Conservation (phyloP, 2,888 invertebrate species). For the Amphipyra tragopoginis region DNA sequence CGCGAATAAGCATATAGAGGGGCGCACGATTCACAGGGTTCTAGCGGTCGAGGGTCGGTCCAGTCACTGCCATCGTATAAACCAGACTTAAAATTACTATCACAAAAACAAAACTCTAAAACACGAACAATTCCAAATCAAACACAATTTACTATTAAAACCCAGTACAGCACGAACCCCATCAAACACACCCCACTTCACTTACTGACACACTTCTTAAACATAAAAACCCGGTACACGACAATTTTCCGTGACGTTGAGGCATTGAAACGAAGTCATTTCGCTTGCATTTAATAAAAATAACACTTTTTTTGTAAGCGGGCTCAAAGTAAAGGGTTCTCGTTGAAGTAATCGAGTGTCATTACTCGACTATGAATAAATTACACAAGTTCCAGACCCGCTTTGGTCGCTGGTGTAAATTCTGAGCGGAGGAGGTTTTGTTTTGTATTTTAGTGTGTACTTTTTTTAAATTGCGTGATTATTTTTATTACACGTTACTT, state of each 20-base stretch:
- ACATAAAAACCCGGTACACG: conserved; percentile 52
- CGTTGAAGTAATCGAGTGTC: conserved; percentile 89
- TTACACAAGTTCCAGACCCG: conserved; percentile 81
- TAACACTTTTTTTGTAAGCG: conserved; percentile 80
- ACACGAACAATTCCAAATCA: neutral
- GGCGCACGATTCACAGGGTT: too few relatives aligned
- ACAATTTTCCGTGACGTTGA: conserved; percentile 55
- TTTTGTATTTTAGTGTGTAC: conserved; percentile 6
- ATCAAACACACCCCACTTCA: conserved; percentile 20
- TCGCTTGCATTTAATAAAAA: conserved; percentile 79
- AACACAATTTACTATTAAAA: conserved; percentile 14
- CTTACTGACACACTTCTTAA: conserved; percentile 42
- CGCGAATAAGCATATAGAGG: too few relatives aligned
- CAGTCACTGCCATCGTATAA: too few relatives aligned
- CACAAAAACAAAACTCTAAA: neutral
- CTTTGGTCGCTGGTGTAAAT: conserved; percentile 66
- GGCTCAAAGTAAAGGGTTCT: conserved; percentile 83
- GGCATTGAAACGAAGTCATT: conserved; percentile 75
- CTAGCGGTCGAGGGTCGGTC: too few relatives aligned
- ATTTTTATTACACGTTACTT: conserved; percentile 24
- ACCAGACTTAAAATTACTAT: too few relatives aligned
- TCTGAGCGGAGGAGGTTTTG: conserved; percentile 46
- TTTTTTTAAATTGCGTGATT: conserved; percentile 30
- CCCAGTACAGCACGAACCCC: conserved; percentile 18
- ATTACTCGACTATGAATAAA: conserved; percentile 90